Conservation (phyloP, 2,888 invertebrate genomes). For the Danaus chrysippus region DNA sequence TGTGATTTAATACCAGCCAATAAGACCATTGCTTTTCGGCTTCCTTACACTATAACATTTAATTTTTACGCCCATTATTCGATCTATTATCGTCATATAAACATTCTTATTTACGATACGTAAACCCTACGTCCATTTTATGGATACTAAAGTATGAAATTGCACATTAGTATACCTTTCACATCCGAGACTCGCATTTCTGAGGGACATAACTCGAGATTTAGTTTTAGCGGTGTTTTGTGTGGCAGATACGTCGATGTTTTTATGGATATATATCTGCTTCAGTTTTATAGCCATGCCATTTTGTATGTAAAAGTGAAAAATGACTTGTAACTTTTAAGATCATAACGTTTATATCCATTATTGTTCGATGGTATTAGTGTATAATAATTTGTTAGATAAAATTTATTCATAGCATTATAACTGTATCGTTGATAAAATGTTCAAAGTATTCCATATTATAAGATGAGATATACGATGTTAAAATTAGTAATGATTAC, state of each 20-base stretch:
- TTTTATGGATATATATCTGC: conserved; percentile 64
- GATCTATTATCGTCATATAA: conserved; percentile 66
- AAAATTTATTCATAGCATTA: no score
- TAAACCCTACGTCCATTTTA: conserved; percentile 62
- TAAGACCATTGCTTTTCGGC: conserved; percentile 37
- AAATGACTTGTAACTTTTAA: conserved; percentile 21
- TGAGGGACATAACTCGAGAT: conserved; percentile 62
- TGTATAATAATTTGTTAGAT: background rate
- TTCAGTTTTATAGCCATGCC: conserved; percentile 59
- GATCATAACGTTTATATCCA: conserved; percentile 18
- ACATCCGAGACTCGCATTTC: conserved; percentile 59
- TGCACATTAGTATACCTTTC: conserved; percentile 71
- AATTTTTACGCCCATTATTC: conserved; percentile 67
- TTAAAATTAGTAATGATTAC: no score
- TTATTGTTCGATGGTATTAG: conserved; percentile 6
- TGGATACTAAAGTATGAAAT: conserved; percentile 72
- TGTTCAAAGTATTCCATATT: no score
- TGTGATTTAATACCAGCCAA: conserved; percentile 46
- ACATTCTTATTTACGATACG: conserved; percentile 64
- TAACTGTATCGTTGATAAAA: no score
- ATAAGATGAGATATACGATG: no score
- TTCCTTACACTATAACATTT: conserved; percentile 45
- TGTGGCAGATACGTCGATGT: conserved; percentile 56
- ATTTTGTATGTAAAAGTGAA: conserved; percentile 49
- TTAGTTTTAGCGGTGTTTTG: conserved; percentile 65